Percentiles rank a stretch among this genome's conserved stretches.
Evolutionary conservation across 2,888 invertebrate genomes (phyloP).

Genomic region (Ormyrus nitidulus): DNA sequence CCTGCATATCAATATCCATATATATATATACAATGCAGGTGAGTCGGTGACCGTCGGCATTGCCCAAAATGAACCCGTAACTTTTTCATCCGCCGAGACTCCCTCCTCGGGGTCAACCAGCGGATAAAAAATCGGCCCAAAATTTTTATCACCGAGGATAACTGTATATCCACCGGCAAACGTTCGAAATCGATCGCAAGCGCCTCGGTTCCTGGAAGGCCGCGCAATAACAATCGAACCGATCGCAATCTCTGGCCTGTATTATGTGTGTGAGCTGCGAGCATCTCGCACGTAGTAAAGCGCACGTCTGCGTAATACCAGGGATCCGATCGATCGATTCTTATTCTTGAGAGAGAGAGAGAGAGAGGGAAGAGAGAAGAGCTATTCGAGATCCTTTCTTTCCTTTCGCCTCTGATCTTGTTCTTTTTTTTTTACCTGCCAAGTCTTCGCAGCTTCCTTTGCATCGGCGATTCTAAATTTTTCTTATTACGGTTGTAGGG

Average conservation of each 20-base stretch:
- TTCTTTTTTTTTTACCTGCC: neutral
- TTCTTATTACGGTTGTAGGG: too few species aligned
- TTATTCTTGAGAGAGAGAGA: neutral
- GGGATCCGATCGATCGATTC: constrained; percentile 64
- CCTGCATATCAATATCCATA: too few species aligned
- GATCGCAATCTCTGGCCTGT: constrained; percentile 10
- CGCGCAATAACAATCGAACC: constrained; percentile 16
- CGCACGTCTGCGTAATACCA: constrained; percentile 73
- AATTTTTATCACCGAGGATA: constrained; percentile 18
- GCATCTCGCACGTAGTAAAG: constrained; percentile 64
- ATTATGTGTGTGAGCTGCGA: neutral
- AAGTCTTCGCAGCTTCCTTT: too few species aligned
- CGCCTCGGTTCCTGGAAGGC: constrained; percentile 34
- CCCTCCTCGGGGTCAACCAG: too few species aligned
- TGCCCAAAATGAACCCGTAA: too few species aligned
- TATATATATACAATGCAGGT: too few species aligned
- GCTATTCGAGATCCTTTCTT: too few species aligned
- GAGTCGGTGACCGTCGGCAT: too few species aligned
- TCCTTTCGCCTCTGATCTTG: neutral
- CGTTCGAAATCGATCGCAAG: constrained; percentile 21
- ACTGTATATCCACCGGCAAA: neutral
- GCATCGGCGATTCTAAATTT: too few species aligned
- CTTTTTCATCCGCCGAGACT: too few species aligned
- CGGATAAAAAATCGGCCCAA: neutral
- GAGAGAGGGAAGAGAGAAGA: too few species aligned